Conservation (phyloP, 2,888 invertebrate species). For the Lapara coniferarum region DNA sequence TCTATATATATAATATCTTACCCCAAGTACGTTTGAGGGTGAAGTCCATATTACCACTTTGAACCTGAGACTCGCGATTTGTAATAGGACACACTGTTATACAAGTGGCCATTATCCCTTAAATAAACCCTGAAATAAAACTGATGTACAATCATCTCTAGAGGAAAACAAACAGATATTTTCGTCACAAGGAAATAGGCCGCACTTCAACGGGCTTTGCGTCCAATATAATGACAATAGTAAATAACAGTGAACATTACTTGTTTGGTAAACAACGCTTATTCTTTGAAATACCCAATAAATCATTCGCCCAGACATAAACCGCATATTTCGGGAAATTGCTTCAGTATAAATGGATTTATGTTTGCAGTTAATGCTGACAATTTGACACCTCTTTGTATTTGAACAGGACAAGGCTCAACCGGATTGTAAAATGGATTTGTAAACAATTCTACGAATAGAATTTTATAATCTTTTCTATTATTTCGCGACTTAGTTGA, state of each 20-base stretch:
- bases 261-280: constrained; percentile 14
- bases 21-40: no score
- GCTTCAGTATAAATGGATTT: constrained; percentile 41
- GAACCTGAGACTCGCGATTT: no score
- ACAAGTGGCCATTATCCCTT: not conserved
- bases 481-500: no score
- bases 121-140: not conserved
- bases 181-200: constrained; percentile 2
- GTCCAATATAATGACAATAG: constrained; percentile 18
- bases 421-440: not conserved
- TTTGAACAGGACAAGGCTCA: not conserved
- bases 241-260: constrained; percentile 6
- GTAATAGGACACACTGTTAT: not conserved
- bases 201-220: constrained; percentile 15
- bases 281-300: constrained; percentile 38
- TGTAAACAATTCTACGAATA: not conserved
- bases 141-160: constrained; percentile 2
- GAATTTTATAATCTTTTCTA: not conserved
- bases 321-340: constrained; percentile 40
- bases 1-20: no score
- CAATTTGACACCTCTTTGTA: constrained; percentile 17
- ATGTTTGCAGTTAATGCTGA: constrained; percentile 30
- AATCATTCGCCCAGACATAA: constrained; percentile 41
- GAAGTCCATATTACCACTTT: no score
- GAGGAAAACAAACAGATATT: constrained; percentile 18